Evolutionary conservation across 2,888 invertebrate species (phyloP), one percentile per base, ranked within the genome.

Genomic region (Clivina fossor): DNA sequence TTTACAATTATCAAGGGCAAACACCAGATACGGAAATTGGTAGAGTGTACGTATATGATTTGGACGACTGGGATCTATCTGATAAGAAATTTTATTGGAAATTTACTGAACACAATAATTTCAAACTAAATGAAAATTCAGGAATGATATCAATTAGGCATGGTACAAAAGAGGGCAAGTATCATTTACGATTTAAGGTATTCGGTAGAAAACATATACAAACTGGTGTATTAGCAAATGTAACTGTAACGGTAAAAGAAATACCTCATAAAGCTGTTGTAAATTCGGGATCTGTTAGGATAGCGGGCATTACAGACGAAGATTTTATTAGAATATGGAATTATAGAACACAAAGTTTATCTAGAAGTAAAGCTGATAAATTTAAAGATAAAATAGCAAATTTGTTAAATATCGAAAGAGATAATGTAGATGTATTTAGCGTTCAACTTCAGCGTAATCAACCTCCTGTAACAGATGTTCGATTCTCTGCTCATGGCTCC

Each of bases 41-140:
- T 26, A 81, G 93, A 59, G 98, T 98, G 4, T 97, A 96, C 73
- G 97, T 98, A 1, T 93, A 93, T 69, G 99, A 99, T 76, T 78
- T 92, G 61, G 99, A 99, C 73, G 99, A 99, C 72, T 99, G 98
- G 98, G 99, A 99, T 76, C 77, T 96, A 61, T 92, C 91, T 0
- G 97, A 98, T 72, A 99, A 99, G 74, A 93, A 91, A 68, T 99
- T 96, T 78, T 93, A 91, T 70, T 95, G 94, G 93, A 93, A 93
- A 69, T 84, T 84, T 38, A 78, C 84, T 49, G 90, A 91, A 69
- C 92, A 93, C 78, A 86, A 89, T 1, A 84, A 86, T 64, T 95
- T 95, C 72, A 90, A 88, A 59, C 76, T 97, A 20, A 89, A 95
- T 70, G 88, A 90, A 71, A 90, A 93, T 69, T 89, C 91, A 0